phyloP scores from a whole-genome alignment of 2,113 vertebrate genomes.

The Nyctereutes procyonoides region DNA sequence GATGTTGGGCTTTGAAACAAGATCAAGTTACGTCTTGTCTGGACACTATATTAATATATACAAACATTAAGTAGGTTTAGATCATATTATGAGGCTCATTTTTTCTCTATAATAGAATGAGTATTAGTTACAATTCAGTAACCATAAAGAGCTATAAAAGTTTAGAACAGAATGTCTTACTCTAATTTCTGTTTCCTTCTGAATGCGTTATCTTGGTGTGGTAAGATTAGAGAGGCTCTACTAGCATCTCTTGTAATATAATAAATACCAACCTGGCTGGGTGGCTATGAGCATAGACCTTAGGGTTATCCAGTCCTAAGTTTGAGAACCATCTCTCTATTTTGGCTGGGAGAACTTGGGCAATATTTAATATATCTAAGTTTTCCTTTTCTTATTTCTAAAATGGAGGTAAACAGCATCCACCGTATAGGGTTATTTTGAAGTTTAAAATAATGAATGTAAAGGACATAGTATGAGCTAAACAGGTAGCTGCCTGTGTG shows the following conservation, averaged over 20 bases:
- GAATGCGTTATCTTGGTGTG: neutral
- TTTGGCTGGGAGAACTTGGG: neutral
- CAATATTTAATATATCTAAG: neutral
- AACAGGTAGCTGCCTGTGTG: neutral
- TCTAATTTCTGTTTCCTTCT: slow-evolving; percentile 60
- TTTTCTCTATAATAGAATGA: slow-evolving; percentile 37
- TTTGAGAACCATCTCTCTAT: neutral
- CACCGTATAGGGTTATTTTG: neutral
- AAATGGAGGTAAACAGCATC: neutral
- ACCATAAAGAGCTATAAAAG: slow-evolving; percentile 50
- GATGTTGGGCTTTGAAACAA: neutral
- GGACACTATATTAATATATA: slow-evolving; percentile 37
- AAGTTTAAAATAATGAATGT: neutral
- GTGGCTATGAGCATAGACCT: neutral
- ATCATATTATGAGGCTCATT: slow-evolving; percentile 27
- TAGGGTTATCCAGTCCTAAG: neutral
- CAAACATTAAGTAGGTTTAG: slow-evolving; percentile 56
- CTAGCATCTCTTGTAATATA: neutral
- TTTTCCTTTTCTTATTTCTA: neutral
- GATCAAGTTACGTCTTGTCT: slow-evolving; percentile 47
- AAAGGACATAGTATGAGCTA: neutral
- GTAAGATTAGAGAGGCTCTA: neutral
- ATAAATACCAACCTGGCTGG: neutral
- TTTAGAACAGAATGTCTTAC: slow-evolving; percentile 52
- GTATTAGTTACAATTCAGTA: slow-evolving; percentile 60